Base-by-base conservation (phyloP, 2,888 invertebrate genomes). In the Xestia ashworthii region DNA sequence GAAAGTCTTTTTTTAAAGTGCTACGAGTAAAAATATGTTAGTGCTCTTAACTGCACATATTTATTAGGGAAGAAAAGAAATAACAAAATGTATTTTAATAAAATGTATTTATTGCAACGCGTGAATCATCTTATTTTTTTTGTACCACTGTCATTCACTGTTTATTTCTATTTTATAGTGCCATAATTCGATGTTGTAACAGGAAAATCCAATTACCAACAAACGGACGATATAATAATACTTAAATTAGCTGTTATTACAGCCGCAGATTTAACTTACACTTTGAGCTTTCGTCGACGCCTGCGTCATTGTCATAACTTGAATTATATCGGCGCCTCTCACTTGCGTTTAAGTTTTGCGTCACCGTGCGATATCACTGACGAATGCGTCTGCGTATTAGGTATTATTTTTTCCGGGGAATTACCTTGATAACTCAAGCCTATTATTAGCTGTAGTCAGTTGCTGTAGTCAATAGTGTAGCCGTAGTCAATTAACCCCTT, bases 311-410 rank as follows among this genome's bases (percentile, higher is more conserved):
- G n/a, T 64, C 14, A 74, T 19, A 53, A 44, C n/a, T 75, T 75
- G 53, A 44, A 46, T 65, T 5, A 65, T 6, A 44, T 32, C 11
- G 64, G 9, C 3, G 38, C n/a, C 76, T 64, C 25, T 62, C 11
- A 74, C 76, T 50, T 50, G 60, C 60, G 16, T 68, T 67, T 50
- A 44, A 44, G 48, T 44, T 19, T 75, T 58, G 55, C 78, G 44
- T 82, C 58, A 76, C 38, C 64, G 44, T 22, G 46, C 48, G 46
- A n/a, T 22, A 46, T 78, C 32, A 25, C 19, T 71, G 70, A 79
- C 53, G 69, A 82, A 53, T 66, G 8, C 60, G n/a, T 50, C n/a
- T 22, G 58, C 38, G 22, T 22, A 25, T 16, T 22, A 50, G 8
- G 41, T 41, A 55, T 73, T 6, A 64, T 19, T 74, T 65, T 12